phyloP scores from a whole-genome alignment of 2,113 vertebrate species.

The Coregonus clupeaformis region DNA sequence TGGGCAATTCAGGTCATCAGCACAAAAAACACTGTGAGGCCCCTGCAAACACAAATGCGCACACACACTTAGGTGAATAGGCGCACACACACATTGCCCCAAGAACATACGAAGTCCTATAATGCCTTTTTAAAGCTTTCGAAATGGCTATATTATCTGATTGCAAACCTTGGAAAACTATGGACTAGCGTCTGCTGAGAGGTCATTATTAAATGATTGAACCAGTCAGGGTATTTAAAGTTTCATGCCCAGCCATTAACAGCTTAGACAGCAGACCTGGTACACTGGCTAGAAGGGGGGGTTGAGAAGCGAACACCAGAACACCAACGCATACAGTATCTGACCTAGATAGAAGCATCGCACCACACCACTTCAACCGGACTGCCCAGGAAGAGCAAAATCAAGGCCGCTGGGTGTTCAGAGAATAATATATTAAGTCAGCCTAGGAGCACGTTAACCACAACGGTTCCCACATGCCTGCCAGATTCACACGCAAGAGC shows the following conservation, averaged over 20 bases:
- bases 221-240: slow-evolving; percentile 61
- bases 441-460: no score
- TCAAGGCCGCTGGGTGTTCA: no score
- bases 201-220: slow-evolving; percentile 72
- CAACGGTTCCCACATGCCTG: no score
- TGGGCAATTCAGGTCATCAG: not conserved
- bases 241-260: slow-evolving; percentile 68
- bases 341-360: slow-evolving; percentile 59
- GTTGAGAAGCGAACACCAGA: not conserved
- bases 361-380: not conserved
- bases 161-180: not conserved
- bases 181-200: slow-evolving; percentile 36
- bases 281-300: not conserved
- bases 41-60: not conserved
- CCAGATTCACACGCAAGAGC: no score
- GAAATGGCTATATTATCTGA: not conserved
- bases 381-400: not conserved
- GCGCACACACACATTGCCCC: not conserved
- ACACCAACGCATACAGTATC: slow-evolving; percentile 20
- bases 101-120: slow-evolving; percentile 14
- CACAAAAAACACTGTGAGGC: not conserved
- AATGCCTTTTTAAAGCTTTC: slow-evolving; percentile 1
- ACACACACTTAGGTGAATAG: not conserved
- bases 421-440: no score
- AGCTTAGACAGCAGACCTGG: slow-evolving; percentile 40